phyloP scores from a whole-genome alignment of 2,888 invertebrate genomes.

The Xanthia togata region DNA sequence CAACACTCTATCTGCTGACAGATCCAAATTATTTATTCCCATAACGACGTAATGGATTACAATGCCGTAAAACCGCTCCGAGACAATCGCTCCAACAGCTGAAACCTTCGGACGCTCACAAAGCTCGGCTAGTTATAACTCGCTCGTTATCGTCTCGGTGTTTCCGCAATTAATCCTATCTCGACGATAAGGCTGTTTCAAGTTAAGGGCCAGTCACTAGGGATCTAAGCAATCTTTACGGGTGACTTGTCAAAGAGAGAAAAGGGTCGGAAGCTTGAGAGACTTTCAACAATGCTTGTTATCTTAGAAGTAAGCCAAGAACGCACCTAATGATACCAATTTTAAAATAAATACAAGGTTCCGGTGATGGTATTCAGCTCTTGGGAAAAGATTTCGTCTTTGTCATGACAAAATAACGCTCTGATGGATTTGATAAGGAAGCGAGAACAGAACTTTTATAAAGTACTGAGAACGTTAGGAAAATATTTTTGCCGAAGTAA shows the following conservation, averaged over 20 bases:
- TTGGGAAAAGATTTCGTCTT: slow-evolving; percentile 64
- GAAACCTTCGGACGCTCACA: slow-evolving; percentile 72
- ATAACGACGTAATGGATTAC: slow-evolving; percentile 58
- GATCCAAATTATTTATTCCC: slow-evolving; percentile 58
- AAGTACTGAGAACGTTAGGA: slow-evolving; percentile 21
- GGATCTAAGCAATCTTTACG: slow-evolving; percentile 91
- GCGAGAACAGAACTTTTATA: slow-evolving; percentile 33
- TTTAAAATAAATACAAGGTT: slow-evolving; percentile 85
- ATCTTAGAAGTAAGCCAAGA: slow-evolving; percentile 88
- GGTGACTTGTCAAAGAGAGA: slow-evolving; percentile 90
- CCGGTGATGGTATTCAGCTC: slow-evolving; percentile 64
- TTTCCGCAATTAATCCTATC: slow-evolving; percentile 90
- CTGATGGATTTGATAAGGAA: slow-evolving; percentile 56
- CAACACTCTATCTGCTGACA: slow-evolving; percentile 54
- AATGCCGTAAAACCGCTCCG: slow-evolving; percentile 65
- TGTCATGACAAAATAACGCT: slow-evolving; percentile 58
- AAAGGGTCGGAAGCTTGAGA: slow-evolving; percentile 89
- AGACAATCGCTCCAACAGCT: slow-evolving; percentile 66
- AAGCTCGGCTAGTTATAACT: slow-evolving; percentile 84
- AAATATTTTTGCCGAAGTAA: slow-evolving; percentile 41
- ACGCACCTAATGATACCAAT: slow-evolving; percentile 87
- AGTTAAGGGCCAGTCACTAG: slow-evolving; percentile 87
- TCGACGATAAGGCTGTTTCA: slow-evolving; percentile 88
- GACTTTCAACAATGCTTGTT: slow-evolving; percentile 91
- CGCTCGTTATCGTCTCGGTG: slow-evolving; percentile 85